A percentile compares a stretch with the other conserved stretches of the same genome.
These are phyloP conservation scores for Prietella phreatophila DNA, from an alignment of 2,113 vertebrate genomes.

Conservation along the genomic window DNA sequence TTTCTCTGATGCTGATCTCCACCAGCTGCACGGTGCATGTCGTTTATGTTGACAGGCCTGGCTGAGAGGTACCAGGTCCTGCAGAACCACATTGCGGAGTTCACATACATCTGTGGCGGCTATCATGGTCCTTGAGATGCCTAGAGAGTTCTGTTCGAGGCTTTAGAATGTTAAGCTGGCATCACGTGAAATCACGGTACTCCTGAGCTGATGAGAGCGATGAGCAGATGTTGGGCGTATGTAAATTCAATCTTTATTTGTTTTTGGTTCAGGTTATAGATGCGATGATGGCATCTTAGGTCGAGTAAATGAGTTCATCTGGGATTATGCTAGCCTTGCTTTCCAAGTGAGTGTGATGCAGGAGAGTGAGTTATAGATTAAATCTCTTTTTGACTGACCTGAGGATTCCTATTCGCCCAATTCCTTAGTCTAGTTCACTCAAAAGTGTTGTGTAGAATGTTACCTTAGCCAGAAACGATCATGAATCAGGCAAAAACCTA, in stretches of 20 bases:
- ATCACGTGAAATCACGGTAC: background rate
- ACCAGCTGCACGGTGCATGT: constrained; percentile 68
- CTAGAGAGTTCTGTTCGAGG: background rate
- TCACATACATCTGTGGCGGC: background rate
- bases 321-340: background rate
- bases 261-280: background rate
- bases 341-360: background rate
- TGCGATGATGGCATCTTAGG: background rate
- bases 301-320: background rate
- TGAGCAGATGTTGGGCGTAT: constrained; percentile 31
- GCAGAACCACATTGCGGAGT: constrained; percentile 50
- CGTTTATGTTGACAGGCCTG: constrained; percentile 64
- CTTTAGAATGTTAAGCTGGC: background rate
- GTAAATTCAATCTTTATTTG: constrained; percentile 22
- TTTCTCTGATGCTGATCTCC: constrained; percentile 69
- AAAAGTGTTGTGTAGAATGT: background rate
- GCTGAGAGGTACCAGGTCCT: constrained; percentile 63
- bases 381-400: background rate
- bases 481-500: background rate
- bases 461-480: background rate
- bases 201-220: background rate
- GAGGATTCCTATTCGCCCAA: background rate
- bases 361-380: background rate
- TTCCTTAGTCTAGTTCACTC: background rate
- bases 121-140: background rate